Base-by-base conservation (phyloP, 2,888 invertebrate genomes). In the Sarcophaga rosellei region DNA sequence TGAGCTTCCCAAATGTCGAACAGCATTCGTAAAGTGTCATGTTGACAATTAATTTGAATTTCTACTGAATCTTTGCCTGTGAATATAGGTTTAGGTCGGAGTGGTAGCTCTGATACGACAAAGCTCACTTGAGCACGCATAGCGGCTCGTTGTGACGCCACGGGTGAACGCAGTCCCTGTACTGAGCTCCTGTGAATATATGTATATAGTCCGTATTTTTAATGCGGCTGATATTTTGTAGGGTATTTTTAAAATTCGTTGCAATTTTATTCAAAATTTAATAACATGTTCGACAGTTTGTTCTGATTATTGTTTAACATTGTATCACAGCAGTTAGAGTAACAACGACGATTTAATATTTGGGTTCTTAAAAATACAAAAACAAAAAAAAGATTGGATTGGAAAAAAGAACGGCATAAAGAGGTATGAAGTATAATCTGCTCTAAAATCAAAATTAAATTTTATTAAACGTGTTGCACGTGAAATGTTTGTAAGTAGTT, bases 391-490 rank as follows among this genome's bases (percentile, higher is more conserved):
- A 35, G 0, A 35, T 25, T 25, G 25, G 35, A 8, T 8, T 35
- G 35, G 35, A 8, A 35, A 35, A 35, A 35, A 35, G 8, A 35
- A 35, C 35, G 35, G 35, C 35, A 35, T 35, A 35, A 35, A 35
- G 35, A 35, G 35, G 35, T 35, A 35, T 10, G 35, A 53, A 53
- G 17, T 66, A 63, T 89, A 90, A 91, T 91, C 91, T 91, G 92
- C 91, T 91, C 92, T 89, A 90, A 68, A 90, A 91, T 91, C 92
- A 90, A 91, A 91, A 91, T 91, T 91, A 90, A 90, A 91, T 91
- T 91, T 91, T 91, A 91, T 91, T 91, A 91, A 91, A 91, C 91
- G 91, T 87, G 87, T 84, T 81, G 84, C 77, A 87, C 84, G 87
- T 84, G 78, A 84, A 81, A 81, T 76, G 74, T 65, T 82, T 74